Conservation (phyloP, 2,113 vertebrate genomes). For the Thunnus thynnus region DNA sequence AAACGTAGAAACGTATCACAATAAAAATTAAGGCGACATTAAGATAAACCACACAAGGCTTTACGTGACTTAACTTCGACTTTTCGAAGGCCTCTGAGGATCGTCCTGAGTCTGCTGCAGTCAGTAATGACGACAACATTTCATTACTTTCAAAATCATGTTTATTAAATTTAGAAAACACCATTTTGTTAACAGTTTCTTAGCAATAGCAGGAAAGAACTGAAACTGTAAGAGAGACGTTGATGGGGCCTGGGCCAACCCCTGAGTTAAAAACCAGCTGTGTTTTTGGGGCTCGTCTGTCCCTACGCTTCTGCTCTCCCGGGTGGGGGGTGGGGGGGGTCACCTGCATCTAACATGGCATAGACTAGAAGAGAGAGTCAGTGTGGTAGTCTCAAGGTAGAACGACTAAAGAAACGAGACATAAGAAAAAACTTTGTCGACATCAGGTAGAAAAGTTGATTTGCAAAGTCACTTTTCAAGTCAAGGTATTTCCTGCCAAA, state of each 20-base stretch:
- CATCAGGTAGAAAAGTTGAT: constrained; percentile 89
- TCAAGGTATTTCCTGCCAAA: constrained; percentile 84
- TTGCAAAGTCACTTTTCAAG: constrained; percentile 87
- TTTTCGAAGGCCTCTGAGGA: background rate
- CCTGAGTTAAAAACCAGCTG: constrained; percentile 85
- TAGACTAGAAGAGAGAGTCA: constrained; percentile 68
- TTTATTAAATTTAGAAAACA: constrained; percentile 92
- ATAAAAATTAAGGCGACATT: background rate
- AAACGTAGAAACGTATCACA: background rate
- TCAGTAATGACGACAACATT: constrained; percentile 52
- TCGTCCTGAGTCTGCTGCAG: background rate
- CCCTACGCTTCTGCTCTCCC: constrained; percentile 59
- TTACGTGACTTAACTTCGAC: background rate
- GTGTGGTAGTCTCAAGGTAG: constrained; percentile 62
- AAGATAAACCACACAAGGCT: background rate
- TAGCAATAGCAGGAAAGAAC: constrained; percentile 86
- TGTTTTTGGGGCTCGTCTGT: constrained; percentile 55
- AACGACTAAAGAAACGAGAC: constrained; percentile 72
- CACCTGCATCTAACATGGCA: constrained; percentile 76
- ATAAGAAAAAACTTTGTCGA: constrained; percentile 79
- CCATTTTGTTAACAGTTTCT: constrained; percentile 85
- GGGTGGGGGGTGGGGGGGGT: constrained; percentile 44
- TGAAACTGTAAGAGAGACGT: constrained; percentile 74
- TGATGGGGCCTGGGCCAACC: constrained; percentile 80
- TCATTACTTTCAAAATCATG: constrained; percentile 82